These are phyloP conservation scores for Leptinotarsa juncta DNA, from an alignment of 2,888 invertebrate species.

Conservation along the genomic window DNA sequence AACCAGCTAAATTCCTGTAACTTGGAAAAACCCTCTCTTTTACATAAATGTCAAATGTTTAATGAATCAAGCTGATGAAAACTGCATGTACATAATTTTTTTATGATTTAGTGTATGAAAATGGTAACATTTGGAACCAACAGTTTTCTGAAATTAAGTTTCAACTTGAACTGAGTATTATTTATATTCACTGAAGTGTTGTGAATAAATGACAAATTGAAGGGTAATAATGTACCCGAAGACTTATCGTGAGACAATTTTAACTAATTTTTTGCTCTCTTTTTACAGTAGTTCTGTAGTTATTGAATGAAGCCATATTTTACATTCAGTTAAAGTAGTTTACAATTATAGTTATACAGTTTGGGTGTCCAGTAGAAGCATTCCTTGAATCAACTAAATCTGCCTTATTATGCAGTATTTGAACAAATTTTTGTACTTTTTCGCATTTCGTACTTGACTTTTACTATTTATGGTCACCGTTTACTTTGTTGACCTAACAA, in stretches of 20 bases:
- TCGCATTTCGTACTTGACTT: conserved; percentile 27
- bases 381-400: conserved; percentile 33
- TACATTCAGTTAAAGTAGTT: conserved; percentile 7
- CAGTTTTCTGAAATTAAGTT: neutral
- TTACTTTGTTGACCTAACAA: conserved; percentile 8
- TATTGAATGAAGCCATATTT: conserved; percentile 9
- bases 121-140: neutral
- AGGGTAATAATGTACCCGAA: neutral
- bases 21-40: too few relatives aligned
- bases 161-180: neutral
- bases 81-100: neutral
- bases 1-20: too few relatives aligned
- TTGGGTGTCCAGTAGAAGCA: conserved; percentile 32
- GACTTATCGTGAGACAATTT: neutral
- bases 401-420: conserved; percentile 43
- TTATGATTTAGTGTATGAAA: too few relatives aligned
- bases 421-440: conserved; percentile 37
- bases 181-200: neutral
- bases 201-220: neutral
- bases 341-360: conserved; percentile 9
- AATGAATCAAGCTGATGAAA: neutral
- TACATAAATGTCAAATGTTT: neutral
- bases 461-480: conserved; percentile 12
- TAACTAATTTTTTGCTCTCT: conserved; percentile 5
- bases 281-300: conserved; percentile 14